Conservation (phyloP, 2,888 invertebrate species). For the Hirtodrosophila alboralis region DNA sequence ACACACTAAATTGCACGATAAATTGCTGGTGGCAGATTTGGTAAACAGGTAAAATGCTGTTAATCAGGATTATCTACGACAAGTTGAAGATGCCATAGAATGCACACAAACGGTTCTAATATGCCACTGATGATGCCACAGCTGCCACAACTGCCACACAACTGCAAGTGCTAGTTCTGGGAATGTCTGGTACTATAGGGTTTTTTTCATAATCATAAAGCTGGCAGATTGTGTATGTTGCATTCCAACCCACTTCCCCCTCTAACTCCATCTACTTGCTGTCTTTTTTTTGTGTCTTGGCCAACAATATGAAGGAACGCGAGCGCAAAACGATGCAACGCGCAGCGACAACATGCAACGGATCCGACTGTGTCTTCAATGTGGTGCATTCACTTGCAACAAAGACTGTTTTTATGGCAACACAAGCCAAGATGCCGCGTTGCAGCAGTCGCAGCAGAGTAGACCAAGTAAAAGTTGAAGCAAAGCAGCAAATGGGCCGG, state of each 20-base stretch:
- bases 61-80: constrained; percentile 54
- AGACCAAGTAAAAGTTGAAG: constrained; percentile 24
- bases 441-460: too few species aligned
- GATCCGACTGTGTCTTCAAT: constrained; percentile 50
- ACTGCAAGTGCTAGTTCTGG: constrained; percentile 23
- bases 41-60: constrained; percentile 30
- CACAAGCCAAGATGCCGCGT: constrained; percentile 44
- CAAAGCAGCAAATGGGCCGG: constrained; percentile 41
- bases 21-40: constrained; percentile 25
- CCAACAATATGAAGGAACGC: constrained; percentile 40
- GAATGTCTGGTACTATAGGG: constrained; percentile 9
- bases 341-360: constrained; percentile 6
- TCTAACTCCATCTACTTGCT: too few species aligned
- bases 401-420: constrained; percentile 64
- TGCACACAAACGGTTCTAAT: constrained; percentile 44
- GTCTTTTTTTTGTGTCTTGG: constrained; percentile 39
- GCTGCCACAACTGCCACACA: not conserved
- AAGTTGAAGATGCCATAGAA: constrained; percentile 17
- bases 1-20: constrained; percentile 26
- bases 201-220: constrained; percentile 45
- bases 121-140: constrained; percentile 24
- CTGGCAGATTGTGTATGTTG: constrained; percentile 48
- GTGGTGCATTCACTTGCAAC: constrained; percentile 72
- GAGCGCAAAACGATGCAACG: constrained; percentile 1
- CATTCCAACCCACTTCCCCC: too few species aligned